Conservation (phyloP, 2,797 vertebrate species). For the Somateria mollissima region DNA sequence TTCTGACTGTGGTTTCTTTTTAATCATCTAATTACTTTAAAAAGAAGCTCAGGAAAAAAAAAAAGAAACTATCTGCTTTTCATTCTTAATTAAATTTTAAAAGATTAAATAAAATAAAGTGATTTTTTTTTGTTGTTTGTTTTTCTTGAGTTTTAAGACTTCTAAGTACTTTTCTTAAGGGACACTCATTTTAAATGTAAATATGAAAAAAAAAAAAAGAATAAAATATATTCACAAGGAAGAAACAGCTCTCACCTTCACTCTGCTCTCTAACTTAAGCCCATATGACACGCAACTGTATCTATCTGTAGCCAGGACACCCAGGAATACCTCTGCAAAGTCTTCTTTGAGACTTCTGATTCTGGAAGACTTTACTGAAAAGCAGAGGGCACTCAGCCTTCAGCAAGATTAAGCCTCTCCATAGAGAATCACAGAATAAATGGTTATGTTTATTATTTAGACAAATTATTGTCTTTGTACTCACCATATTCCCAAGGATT, state of each 20-base stretch:
- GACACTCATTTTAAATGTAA: neutral
- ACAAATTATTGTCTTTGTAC: constrained; percentile 16
- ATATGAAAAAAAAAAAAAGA: constrained; percentile 9
- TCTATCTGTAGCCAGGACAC: neutral
- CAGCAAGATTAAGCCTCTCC: neutral
- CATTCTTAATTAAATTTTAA: neutral
- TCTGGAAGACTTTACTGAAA: neutral
- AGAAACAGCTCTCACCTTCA: neutral
- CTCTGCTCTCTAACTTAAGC: neutral
- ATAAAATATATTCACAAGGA: neutral
- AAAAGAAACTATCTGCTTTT: neutral
- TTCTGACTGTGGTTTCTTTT: neutral
- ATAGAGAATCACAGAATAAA: neutral
- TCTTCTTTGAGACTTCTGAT: neutral
- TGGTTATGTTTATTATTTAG: constrained; percentile 35
- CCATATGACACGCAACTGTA: neutral
- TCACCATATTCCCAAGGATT: neutral
- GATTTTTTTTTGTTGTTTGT: neutral
- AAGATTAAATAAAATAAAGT: neutral
- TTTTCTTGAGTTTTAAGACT: neutral
- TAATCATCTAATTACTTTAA: constrained; percentile 12
- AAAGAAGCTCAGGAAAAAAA: neutral
- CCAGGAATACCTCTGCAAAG: neutral
- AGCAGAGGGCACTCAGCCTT: neutral
- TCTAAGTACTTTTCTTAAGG: neutral